Conservation (phyloP, 2,113 vertebrate genomes). For the Microcebus jonahi region DNA sequence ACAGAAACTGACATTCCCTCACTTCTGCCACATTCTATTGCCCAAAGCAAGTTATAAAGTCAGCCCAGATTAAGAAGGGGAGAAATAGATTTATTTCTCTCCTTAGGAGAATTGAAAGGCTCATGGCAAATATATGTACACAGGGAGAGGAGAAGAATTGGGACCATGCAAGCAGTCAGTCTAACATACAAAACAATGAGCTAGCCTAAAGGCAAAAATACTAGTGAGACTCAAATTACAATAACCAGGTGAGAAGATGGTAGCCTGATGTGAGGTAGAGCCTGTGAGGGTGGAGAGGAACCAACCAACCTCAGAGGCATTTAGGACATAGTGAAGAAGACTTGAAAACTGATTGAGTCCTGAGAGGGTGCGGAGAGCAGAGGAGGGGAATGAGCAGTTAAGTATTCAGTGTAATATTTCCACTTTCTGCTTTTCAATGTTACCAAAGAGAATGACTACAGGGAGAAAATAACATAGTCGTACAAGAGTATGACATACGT, state of each 20-base stretch:
- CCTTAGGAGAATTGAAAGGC: not conserved
- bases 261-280: not conserved
- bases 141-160: not conserved
- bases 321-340: not conserved
- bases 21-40: not conserved
- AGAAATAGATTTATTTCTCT: not conserved
- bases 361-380: not conserved
- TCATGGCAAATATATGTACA: not conserved
- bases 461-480: not conserved
- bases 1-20: too few species aligned
- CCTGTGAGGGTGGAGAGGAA: not conserved
- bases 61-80: not conserved
- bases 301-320: not conserved
- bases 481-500: not conserved
- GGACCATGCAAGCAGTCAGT: not conserved
- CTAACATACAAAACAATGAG: not conserved
- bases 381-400: not conserved
- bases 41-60: not conserved
- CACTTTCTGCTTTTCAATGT: not conserved
- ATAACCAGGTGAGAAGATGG: not conserved
- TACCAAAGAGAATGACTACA: constrained; percentile 28
- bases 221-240: too few species aligned
- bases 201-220: not conserved
- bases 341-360: not conserved
- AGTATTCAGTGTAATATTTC: not conserved